A percentile compares a stretch with the other conserved stretches of the same genome.
These are phyloP conservation scores for Junonia oenone DNA, from an alignment of 2,888 invertebrate genomes.

Conservation along the genomic window DNA sequence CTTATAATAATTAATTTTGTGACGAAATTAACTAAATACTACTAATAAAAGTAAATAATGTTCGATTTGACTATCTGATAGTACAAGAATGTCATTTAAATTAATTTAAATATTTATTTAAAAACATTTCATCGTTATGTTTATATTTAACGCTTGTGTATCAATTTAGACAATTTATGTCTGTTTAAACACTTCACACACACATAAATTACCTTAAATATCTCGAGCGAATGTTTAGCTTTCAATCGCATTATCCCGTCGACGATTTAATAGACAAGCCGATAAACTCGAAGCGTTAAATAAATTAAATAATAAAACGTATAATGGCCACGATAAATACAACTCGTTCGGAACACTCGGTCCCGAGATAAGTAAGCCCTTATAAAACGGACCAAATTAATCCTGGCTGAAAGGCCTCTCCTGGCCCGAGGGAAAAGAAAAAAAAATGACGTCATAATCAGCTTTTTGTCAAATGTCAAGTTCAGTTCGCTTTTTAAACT, in stretches of 20 bases:
- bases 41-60: neutral
- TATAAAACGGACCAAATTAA: conserved; percentile 76
- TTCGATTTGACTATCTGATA: too few species aligned
- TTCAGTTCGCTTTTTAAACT: conserved; percentile 63
- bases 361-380: conserved; percentile 72
- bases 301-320: conserved; percentile 79
- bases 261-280: conserved; percentile 74
- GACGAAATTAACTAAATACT: too few species aligned
- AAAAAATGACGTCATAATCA: conserved; percentile 77
- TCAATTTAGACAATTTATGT: conserved; percentile 8
- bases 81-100: too few species aligned
- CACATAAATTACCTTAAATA: conserved; percentile 22
- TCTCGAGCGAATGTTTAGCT: conserved; percentile 51
- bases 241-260: conserved; percentile 67
- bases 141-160: conserved; percentile 7
- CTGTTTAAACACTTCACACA: conserved; percentile 12
- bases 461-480: conserved; percentile 77
- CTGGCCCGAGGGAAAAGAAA: conserved; percentile 44
- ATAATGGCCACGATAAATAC: conserved; percentile 76
- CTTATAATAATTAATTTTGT: too few species aligned
- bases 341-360: conserved; percentile 67
- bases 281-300: conserved; percentile 72
- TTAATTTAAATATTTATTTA: neutral
- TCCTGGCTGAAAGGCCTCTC: conserved; percentile 69
- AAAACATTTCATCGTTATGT: neutral